Percentiles rank a stretch among this genome's conserved stretches.
phyloP scores from a whole-genome alignment of 2,113 vertebrate genomes.

The Elachura formosa region DNA sequence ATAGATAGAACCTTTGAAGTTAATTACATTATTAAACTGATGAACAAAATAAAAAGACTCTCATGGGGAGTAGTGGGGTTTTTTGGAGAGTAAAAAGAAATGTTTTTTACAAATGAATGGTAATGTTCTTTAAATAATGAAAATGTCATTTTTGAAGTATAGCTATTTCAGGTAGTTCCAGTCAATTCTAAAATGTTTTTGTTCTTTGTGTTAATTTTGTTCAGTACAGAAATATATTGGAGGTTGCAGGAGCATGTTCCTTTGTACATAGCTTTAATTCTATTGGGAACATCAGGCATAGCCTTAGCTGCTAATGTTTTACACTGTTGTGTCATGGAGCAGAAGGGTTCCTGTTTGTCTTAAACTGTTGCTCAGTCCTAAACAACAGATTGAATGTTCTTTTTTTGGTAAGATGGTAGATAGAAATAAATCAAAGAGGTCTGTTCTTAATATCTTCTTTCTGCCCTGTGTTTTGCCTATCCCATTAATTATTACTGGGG shows the following conservation, averaged over 20 bases:
- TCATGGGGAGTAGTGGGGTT: rapidly evolving
- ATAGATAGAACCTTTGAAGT: background rate
- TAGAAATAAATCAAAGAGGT: background rate
- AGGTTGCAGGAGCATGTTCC: background rate
- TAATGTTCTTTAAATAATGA: background rate
- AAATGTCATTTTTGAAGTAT: background rate
- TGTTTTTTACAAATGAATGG: too few relatives aligned
- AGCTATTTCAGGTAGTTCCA: background rate
- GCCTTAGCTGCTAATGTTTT: background rate
- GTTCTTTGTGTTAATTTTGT: background rate
- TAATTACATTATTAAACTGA: background rate
- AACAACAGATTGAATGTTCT: background rate
- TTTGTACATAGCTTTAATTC: background rate
- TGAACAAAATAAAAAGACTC: background rate
- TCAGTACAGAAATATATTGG: background rate
- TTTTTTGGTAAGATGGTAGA: background rate
- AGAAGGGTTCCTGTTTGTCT: background rate
- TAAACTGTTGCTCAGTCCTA: background rate
- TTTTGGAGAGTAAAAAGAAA: background rate
- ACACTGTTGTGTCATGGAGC: background rate
- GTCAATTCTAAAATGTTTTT: background rate
- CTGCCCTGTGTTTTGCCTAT: background rate
- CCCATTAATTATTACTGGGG: background rate
- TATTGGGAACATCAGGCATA: background rate
- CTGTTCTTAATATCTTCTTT: background rate